Conservation (phyloP, 2,797 vertebrate genomes). For the Arnoldichthys spilopterus region DNA sequence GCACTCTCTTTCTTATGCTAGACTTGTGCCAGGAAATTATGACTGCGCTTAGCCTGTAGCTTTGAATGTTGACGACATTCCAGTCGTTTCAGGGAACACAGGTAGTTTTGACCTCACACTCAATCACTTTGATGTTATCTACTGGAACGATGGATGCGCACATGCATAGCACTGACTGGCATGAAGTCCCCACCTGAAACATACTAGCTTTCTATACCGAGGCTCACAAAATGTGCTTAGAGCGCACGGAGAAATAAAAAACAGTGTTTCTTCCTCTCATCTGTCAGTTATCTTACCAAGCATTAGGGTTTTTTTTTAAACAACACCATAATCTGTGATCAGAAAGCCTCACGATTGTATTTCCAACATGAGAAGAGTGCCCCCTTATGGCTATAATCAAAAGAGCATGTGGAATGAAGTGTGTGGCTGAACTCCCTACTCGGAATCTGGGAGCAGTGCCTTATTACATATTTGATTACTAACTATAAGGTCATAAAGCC, state of each 20-base stretch:
- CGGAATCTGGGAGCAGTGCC: neutral
- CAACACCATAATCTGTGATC: constrained; percentile 59
- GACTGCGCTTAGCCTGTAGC: neutral
- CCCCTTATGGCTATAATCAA: constrained; percentile 72
- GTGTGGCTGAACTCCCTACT: neutral
- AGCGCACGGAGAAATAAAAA: neutral
- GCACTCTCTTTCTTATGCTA: neutral
- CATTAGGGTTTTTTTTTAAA: constrained; percentile 7
- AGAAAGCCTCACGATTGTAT: constrained; percentile 41
- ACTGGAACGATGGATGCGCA: neutral
- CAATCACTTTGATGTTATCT: neutral
- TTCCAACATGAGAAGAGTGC: constrained; percentile 80
- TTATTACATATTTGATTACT: neutral
- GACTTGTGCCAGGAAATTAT: neutral
- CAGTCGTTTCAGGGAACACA: neutral
- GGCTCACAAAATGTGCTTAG: neutral
- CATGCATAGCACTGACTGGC: neutral
- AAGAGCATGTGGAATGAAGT: constrained; percentile 20
- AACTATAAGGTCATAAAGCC: neutral
- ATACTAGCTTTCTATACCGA: neutral
- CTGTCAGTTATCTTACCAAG: neutral
- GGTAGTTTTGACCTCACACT: neutral
- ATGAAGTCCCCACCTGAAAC: neutral
- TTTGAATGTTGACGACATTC: neutral
- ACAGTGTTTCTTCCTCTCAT: neutral